Conservation (phyloP, 2,888 invertebrate genomes). For the Limnephilus rhombicus region DNA sequence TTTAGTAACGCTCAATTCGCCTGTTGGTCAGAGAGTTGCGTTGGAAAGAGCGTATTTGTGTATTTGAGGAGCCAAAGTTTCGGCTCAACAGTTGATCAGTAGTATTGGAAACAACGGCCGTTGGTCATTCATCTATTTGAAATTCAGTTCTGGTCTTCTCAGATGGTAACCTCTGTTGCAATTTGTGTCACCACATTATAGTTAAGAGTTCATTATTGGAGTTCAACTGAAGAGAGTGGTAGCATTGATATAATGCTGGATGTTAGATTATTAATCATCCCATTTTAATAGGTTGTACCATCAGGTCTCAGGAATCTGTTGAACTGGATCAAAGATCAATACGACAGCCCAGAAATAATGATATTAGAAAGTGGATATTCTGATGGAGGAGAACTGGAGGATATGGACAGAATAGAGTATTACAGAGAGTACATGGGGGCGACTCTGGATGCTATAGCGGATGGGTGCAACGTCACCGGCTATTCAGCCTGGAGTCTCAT, state of each 20-base stretch:
- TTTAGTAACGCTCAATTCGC: too few relatives aligned
- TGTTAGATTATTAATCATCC: background rate
- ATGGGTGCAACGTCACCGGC: constrained; percentile 67
- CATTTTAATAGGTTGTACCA: constrained; percentile 72
- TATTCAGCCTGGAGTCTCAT: constrained; percentile 74
- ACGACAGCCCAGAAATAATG: constrained; percentile 77
- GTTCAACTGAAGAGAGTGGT: background rate
- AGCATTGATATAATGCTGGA: background rate
- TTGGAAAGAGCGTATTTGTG: too few relatives aligned
- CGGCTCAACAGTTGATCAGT: too few relatives aligned
- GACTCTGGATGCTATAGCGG: constrained; percentile 68
- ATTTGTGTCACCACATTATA: too few relatives aligned
- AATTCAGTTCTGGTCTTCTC: too few relatives aligned
- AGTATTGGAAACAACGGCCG: too few relatives aligned
- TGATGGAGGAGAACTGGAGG: constrained; percentile 70
- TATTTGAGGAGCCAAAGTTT: too few relatives aligned
- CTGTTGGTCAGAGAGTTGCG: too few relatives aligned
- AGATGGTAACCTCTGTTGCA: too few relatives aligned
- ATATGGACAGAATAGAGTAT: constrained; percentile 69
- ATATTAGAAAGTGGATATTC: constrained; percentile 81
- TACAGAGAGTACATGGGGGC: constrained; percentile 66
- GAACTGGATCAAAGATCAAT: constrained; percentile 78
- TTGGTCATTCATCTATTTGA: too few relatives aligned
- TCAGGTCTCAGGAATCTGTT: constrained; percentile 76
- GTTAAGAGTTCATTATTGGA: background rate